A percentile compares a stretch with the other conserved stretches of the same genome.
phyloP scores from a whole-genome alignment of 2,797 vertebrate species.

The Danio kyathit region DNA sequence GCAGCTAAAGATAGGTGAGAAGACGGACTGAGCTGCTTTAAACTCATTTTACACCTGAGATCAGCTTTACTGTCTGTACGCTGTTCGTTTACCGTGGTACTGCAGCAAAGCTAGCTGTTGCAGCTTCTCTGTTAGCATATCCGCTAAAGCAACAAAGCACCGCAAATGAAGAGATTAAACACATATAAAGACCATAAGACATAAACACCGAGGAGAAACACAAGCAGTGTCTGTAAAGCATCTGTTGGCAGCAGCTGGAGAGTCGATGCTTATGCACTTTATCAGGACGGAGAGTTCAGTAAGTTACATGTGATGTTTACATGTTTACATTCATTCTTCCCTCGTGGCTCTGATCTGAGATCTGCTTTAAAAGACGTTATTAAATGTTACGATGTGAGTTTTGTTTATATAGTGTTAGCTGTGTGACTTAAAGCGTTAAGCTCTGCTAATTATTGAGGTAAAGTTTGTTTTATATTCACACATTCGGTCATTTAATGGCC shows the following conservation, averaged over 20 bases:
- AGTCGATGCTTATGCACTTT: not conserved
- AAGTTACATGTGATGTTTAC: conserved; percentile 26
- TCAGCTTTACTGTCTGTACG: not conserved
- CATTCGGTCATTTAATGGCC: too few species aligned
- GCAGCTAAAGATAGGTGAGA: conserved; percentile 32
- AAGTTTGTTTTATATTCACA: too few species aligned
- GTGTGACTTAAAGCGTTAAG: not conserved
- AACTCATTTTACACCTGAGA: not conserved
- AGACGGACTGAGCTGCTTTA: not conserved
- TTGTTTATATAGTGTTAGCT: not conserved
- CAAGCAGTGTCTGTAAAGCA: not conserved
- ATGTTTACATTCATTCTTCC: conserved; percentile 6
- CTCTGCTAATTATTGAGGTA: too few species aligned
- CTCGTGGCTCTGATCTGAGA: not conserved
- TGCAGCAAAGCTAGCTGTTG: not conserved
- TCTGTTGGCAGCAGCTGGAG: not conserved
- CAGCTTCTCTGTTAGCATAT: conserved; percentile 1
- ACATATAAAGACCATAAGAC: not conserved
- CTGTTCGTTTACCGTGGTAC: not conserved
- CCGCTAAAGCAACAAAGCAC: conserved; percentile 30
- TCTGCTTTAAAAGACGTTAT: not conserved
- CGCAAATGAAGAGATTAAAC: conserved; percentile 10
- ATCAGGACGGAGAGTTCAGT: not conserved
- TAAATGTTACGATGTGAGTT: too few species aligned
- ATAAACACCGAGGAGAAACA: not conserved